Conservation (phyloP, 2,113 vertebrate genomes). For the Megaleporinus macrocephalus region DNA sequence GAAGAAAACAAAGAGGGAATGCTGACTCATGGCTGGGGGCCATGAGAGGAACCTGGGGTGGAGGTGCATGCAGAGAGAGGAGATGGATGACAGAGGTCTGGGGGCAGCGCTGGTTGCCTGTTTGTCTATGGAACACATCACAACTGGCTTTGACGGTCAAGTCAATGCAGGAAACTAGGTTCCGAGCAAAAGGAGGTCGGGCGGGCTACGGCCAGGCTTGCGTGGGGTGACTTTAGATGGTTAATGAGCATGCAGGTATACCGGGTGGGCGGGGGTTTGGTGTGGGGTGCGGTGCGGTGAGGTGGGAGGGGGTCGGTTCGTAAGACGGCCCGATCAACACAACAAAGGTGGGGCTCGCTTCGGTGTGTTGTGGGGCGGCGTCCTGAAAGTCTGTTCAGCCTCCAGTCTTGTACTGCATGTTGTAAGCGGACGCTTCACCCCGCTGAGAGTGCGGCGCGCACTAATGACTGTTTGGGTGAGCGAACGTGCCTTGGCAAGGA, state of each 20-base stretch:
- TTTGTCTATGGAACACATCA: slow-evolving; percentile 93
- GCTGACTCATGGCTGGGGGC: slow-evolving; percentile 36
- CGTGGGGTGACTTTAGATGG: slow-evolving; percentile 31
- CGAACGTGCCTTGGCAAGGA: slow-evolving; percentile 35
- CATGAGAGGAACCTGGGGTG: slow-evolving; percentile 45
- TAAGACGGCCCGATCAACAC: slow-evolving; percentile 44
- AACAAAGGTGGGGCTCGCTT: slow-evolving; percentile 45
- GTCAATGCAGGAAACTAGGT: slow-evolving; percentile 77
- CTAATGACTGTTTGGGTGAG: slow-evolving; percentile 52
- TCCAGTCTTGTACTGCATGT: background rate
- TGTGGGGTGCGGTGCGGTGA: background rate
- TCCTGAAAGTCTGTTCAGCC: slow-evolving; percentile 64
- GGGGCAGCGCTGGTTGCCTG: slow-evolving; percentile 99
- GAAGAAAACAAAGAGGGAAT: slow-evolving; percentile 3
- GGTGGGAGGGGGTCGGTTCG: background rate
- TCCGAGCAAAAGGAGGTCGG: slow-evolving; percentile 53
- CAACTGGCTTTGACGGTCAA: slow-evolving; percentile 83
- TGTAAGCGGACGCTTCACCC: background rate
- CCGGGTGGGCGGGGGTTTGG: slow-evolving; percentile 11
- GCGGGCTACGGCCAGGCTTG: slow-evolving; percentile 37
- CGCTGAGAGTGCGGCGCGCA: background rate
- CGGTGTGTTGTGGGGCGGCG: slow-evolving; percentile 57
- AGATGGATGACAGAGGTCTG: slow-evolving; percentile 70
- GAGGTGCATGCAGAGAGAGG: slow-evolving; percentile 63
- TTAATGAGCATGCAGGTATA: slow-evolving; percentile 41